Percentiles rank a stretch among this genome's conserved stretches.
phyloP scores from a whole-genome alignment of 1,140 invertebrate genomes.

The Aradophagus sp. region DNA sequence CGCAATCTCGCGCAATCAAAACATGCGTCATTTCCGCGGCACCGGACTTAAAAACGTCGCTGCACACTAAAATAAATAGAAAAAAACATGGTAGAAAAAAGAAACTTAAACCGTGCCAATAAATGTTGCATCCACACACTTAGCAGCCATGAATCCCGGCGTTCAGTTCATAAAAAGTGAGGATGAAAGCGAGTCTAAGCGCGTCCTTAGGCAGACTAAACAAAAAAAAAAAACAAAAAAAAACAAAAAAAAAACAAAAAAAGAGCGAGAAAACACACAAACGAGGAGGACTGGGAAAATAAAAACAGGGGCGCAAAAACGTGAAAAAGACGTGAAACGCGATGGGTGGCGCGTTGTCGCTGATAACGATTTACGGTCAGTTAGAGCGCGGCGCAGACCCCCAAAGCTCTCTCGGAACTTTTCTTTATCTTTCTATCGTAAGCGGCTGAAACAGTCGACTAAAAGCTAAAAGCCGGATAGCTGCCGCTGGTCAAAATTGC shows the following conservation, averaged over 20 bases:
- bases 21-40: no score
- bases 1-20: no score
- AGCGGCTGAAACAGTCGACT: slow-evolving; percentile 54
- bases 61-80: no score
- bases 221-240: no score
- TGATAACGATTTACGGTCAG: slow-evolving; percentile 58
- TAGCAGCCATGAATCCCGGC: slow-evolving; percentile 25
- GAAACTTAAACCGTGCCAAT: slow-evolving; percentile 25
- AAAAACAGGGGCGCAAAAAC: slow-evolving; percentile 35
- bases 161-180: slow-evolving; percentile 31
- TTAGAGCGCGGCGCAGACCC: slow-evolving; percentile 38
- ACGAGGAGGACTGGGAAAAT: neutral
- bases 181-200: slow-evolving; percentile 24
- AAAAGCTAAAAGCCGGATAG: slow-evolving; percentile 57
- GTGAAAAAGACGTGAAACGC: slow-evolving; percentile 47
- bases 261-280: no score
- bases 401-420: slow-evolving; percentile 48
- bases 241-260: no score
- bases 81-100: no score
- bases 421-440: slow-evolving; percentile 56
- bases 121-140: slow-evolving; percentile 28
- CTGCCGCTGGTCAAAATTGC: slow-evolving; percentile 34
- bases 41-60: no score
- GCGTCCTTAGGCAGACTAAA: slow-evolving; percentile 16
- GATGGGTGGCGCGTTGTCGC: slow-evolving; percentile 40